These are phyloP conservation scores for Hydroisotoma schaefferi DNA, from an alignment of 2,888 invertebrate genomes.

Conservation along the genomic window DNA sequence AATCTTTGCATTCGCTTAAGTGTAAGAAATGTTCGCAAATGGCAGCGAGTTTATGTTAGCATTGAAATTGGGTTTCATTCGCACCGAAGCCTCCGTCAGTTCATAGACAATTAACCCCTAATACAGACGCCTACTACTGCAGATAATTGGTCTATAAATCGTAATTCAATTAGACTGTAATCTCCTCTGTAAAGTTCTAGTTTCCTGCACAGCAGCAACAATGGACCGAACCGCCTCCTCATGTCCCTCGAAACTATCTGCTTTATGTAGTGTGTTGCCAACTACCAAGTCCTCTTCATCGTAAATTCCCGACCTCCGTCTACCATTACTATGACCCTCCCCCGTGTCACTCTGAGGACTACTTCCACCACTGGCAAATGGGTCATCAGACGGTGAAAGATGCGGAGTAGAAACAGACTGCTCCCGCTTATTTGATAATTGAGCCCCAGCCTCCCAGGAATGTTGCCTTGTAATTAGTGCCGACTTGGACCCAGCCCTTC, in stretches of 20 bases:
- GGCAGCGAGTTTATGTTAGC: too few relatives aligned
- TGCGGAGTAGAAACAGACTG: slow-evolving; percentile 43
- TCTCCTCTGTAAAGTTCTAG: slow-evolving; percentile 53
- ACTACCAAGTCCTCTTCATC: slow-evolving; percentile 39
- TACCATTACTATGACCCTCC: slow-evolving; percentile 27
- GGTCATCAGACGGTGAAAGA: slow-evolving; percentile 40
- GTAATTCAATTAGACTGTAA: slow-evolving; percentile 50
- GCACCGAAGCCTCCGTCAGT: too few relatives aligned
- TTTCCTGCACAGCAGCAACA: slow-evolving; percentile 66
- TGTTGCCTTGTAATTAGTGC: slow-evolving; percentile 36
- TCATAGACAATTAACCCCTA: slow-evolving; percentile 2
- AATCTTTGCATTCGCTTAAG: too few relatives aligned
- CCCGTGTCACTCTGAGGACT: slow-evolving; percentile 16
- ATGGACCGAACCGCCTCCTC: slow-evolving; percentile 65
- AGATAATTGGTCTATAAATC: slow-evolving; percentile 6
- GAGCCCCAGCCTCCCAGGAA: slow-evolving; percentile 39
- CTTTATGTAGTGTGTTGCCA: slow-evolving; percentile 53
- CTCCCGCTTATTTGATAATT: slow-evolving; percentile 29
- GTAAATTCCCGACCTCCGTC: slow-evolving; percentile 26
- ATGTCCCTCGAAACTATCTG: slow-evolving; percentile 67
- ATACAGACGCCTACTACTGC: slow-evolving; percentile 1
- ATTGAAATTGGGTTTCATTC: too few relatives aligned
- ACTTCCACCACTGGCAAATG: slow-evolving; percentile 40
- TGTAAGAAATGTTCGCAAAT: too few relatives aligned
- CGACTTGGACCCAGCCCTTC: slow-evolving; percentile 44